These are phyloP conservation scores for Gracilinanus agilis DNA, from an alignment of 2,113 vertebrate species.

Conservation along the genomic window DNA sequence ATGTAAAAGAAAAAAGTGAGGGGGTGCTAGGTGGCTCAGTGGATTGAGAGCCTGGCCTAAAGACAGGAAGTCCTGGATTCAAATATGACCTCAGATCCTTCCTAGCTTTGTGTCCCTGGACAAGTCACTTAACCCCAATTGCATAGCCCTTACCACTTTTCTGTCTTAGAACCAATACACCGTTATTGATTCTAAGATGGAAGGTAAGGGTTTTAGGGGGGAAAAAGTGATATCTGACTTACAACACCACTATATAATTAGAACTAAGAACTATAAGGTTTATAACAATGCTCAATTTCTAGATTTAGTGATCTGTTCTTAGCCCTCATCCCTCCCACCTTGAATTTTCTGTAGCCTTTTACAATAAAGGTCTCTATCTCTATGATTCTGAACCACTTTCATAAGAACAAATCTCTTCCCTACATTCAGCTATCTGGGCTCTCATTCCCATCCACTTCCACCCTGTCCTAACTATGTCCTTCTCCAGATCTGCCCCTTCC, in stretches of 20 bases:
- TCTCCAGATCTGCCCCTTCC: background rate
- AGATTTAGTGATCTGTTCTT: background rate
- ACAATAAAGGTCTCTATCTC: background rate
- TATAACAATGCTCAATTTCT: background rate
- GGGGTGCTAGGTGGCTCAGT: no score
- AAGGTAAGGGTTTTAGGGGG: no score
- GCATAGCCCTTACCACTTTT: no score
- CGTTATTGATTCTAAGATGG: no score
- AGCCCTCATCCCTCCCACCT: background rate
- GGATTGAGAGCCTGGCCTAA: no score
- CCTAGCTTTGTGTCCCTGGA: no score
- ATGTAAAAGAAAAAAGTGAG: background rate
- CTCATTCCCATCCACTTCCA: background rate
- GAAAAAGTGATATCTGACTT: background rate
- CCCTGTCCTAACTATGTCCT: background rate
- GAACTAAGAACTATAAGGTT: background rate
- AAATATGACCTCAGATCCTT: no score
- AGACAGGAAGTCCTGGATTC: no score
- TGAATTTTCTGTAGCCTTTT: background rate
- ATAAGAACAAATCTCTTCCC: background rate
- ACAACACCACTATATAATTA: background rate
- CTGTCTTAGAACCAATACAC: no score
- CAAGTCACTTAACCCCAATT: no score
- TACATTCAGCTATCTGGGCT: background rate
- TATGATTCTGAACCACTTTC: background rate